phyloP scores from a whole-genome alignment of 2,888 invertebrate species.

The Trichopria drosophilae region DNA sequence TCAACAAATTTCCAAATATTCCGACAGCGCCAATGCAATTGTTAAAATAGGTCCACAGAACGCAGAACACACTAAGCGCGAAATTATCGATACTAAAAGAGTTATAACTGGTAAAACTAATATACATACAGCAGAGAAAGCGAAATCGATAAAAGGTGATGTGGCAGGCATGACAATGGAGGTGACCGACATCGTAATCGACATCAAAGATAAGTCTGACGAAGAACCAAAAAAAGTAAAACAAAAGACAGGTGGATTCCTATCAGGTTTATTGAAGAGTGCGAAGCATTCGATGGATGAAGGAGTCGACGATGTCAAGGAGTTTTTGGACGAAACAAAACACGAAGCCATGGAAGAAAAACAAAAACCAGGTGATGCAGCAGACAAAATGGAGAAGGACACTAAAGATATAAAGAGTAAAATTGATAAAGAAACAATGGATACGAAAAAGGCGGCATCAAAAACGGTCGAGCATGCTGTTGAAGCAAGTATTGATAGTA shows the following conservation, averaged over 20 bases:
- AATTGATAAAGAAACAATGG: constrained; percentile 23
- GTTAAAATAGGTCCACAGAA: no score
- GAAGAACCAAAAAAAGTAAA: constrained; percentile 31
- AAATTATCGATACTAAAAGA: no score
- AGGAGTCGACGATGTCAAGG: constrained; percentile 38
- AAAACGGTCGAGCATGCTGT: neutral
- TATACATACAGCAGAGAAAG: neutral
- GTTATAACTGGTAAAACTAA: no score
- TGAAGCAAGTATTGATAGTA: neutral
- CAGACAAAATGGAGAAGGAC: neutral
- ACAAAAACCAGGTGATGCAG: constrained; percentile 27
- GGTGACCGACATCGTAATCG: no score
- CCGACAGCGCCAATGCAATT: no score
- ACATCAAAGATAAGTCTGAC: constrained; percentile 14
- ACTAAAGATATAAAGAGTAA: constrained; percentile 14
- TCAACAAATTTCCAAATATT: no score
- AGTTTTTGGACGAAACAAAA: constrained; percentile 42
- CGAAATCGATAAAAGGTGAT: constrained; percentile 16
- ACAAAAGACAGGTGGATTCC: constrained; percentile 33
- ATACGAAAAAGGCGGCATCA: constrained; percentile 12
- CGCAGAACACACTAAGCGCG: no score
- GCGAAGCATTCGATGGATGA: constrained; percentile 43
- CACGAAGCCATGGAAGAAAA: constrained; percentile 38
- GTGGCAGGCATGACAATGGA: no score
- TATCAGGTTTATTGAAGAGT: constrained; percentile 44